Percentiles rank a stretch among this genome's conserved stretches.
These are phyloP conservation scores for Nemopilema nomurai DNA, from an alignment of 30 jellyfish, hydroid and myxozoan genomes.

Conservation along the genomic window DNA sequence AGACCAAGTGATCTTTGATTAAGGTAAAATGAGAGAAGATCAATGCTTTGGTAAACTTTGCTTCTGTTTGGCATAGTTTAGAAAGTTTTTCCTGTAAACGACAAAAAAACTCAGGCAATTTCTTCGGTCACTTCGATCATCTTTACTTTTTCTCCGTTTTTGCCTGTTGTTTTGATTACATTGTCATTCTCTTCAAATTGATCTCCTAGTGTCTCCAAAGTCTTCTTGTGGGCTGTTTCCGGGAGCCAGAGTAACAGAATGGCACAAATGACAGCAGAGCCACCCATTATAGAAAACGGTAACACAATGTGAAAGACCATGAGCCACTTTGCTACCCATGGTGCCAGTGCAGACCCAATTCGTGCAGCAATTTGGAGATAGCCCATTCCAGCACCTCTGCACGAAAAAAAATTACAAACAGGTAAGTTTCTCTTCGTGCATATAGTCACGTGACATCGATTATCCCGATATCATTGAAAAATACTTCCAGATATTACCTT, in stretches of 20 bases:
- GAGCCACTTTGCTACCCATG: conserved; percentile 90
- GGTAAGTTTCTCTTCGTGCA: neutral
- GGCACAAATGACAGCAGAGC: conserved; percentile 55
- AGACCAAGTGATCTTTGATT: no score
- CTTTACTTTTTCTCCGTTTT: neutral
- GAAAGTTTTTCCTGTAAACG: no score
- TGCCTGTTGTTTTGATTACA: neutral
- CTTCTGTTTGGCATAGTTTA: no score
- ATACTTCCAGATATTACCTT: neutral
- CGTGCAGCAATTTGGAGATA: conserved; percentile 84
- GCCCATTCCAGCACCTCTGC: conserved; percentile 94
- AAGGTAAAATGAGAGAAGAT: no score
- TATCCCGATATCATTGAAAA: neutral
- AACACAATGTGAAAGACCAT: conserved; percentile 47
- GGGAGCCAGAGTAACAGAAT: conserved; percentile 65
- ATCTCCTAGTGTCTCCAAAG: conserved; percentile 65
- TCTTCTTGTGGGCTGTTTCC: conserved; percentile 76
- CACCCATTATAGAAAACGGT: conserved; percentile 86
- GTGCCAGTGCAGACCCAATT: conserved; percentile 87
- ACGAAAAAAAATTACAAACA: neutral
- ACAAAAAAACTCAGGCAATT: neutral
- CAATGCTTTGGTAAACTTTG: no score
- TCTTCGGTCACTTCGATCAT: neutral
- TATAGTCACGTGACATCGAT: neutral
- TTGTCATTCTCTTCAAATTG: conserved; percentile 16